A percentile compares a stretch with the other conserved stretches of the same genome.
Conservation (phyloP, 2,113 vertebrate species). For the Psittacula cyanocephala region DNA sequence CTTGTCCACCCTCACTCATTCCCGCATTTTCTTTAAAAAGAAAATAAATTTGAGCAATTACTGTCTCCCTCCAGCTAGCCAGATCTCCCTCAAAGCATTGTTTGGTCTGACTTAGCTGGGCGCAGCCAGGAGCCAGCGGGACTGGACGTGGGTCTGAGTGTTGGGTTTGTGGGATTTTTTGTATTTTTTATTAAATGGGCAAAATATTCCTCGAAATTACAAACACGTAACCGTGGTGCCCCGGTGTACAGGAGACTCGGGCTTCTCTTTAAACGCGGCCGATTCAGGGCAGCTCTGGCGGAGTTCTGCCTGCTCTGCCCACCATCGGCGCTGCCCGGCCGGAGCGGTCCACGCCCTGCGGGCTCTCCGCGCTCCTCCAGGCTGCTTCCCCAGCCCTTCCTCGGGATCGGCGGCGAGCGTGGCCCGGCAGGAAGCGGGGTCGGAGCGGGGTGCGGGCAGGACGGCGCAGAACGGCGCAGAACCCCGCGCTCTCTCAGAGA, state of each 20-base stretch:
- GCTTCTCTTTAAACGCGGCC: not conserved
- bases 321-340: not conserved
- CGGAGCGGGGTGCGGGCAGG: not conserved
- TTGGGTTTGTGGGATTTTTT: not conserved
- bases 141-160: not conserved
- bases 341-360: not conserved
- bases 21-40: not conserved
- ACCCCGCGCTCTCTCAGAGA: too few species aligned
- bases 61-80: not conserved
- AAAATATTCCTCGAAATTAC: not conserved
- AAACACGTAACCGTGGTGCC: not conserved
- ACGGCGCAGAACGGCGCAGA: not conserved
- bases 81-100: not conserved
- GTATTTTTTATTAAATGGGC: not conserved
- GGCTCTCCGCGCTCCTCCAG: not conserved
- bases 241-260: not conserved
- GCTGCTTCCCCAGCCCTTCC: not conserved
- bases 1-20: not conserved
- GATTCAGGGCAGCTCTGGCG: not conserved
- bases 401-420: not conserved
- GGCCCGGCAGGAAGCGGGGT: too few species aligned
- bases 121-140: not conserved
- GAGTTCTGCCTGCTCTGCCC: not conserved
- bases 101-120: not conserved
- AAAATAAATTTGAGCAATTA: conserved; percentile 24